Evolutionary conservation across 2,113 vertebrate species (phyloP), one percentile per base, ranked within the genome.

Genomic region (Cephalopterus ornatus): DNA sequence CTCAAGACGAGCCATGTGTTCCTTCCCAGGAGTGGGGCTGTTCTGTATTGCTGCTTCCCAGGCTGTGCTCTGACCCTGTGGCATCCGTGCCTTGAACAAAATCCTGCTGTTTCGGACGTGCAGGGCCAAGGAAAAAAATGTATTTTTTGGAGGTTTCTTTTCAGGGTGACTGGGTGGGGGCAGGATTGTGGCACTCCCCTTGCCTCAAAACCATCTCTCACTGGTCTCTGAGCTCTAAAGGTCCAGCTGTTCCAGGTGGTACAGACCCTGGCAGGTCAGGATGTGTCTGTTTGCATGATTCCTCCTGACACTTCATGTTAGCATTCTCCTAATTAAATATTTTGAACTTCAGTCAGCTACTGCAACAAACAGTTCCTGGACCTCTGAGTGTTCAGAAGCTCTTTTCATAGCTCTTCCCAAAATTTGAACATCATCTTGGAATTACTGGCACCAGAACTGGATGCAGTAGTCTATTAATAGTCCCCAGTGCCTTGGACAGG

Each of bases 401-500:
- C 82, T 75, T 47, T 63, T 81, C 56, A 92, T 73, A 89, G 37
- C 77, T 28, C 44, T 9, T 95, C 72, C 89, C 86, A 81, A 72
- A 44, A 33, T 79, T 78, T 87, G 47, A 41, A 28, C 8, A 2
- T n/a, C 0, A 8, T 37, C 63, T 86, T 81, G 66, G 33, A 68
- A 72, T 93, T 72, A 28, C 68, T 93, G 76, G 50, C 63, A 66
- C 28, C 49, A 55, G n/a, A 62, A 46, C 30, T 74, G 46, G 75
- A 27, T 52, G 27, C 30, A 63, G 68, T 82, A 81, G 63, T 68
- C 80, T 75, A 93, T 75, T 74, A 93, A 93, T 91, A 93, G 89
- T 32, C 32, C n/a, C 86, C 66, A 68, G 70, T 91, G 89, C 86
- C 80, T 81, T 17, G 80, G 66, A 91, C 95, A 95, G 95, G 93